Evolutionary conservation across 2,888 invertebrate genomes (phyloP).

Genomic region (Mesorhabditis spiculigera): DNA sequence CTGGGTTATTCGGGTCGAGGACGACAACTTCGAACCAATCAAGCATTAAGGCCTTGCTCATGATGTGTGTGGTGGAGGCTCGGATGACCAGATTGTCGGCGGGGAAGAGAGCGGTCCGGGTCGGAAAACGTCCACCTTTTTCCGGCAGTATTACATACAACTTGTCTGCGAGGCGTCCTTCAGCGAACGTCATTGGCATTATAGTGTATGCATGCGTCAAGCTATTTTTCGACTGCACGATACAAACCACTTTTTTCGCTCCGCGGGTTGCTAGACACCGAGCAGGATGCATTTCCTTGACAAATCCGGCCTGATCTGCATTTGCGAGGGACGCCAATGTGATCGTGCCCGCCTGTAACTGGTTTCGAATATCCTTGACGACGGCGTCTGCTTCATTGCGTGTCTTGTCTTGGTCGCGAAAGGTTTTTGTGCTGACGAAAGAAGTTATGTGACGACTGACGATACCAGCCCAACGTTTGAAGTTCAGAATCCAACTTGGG

Average conservation of each 20-base stretch:
- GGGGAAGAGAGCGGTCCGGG: neutral
- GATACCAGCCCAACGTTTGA: too few relatives aligned
- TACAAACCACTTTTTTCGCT: conserved; percentile 6
- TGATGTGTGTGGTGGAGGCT: conserved; percentile 15
- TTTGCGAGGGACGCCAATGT: conserved; percentile 13
- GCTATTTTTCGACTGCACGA: conserved; percentile 8
- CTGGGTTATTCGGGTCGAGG: conserved; percentile 7
- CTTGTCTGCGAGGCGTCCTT: conserved; percentile 12
- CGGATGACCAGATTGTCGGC: conserved; percentile 14
- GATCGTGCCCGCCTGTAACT: neutral
- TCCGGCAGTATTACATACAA: conserved; percentile 18
- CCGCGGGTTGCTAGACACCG: conserved; percentile 16
- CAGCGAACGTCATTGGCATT: conserved; percentile 17
- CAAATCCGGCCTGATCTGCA: conserved; percentile 19
- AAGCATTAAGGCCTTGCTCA: conserved; percentile 15
- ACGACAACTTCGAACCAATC: conserved; percentile 12
- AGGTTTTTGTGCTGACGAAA: too few relatives aligned
- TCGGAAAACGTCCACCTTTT: conserved; percentile 15
- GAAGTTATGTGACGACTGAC: too few relatives aligned
- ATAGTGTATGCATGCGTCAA: conserved; percentile 17
- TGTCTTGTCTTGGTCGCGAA: too few relatives aligned
- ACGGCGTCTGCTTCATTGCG: too few relatives aligned
- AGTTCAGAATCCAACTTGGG: too few relatives aligned
- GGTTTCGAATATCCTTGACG: too few relatives aligned
- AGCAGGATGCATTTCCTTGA: conserved; percentile 12